phyloP scores from a whole-genome alignment of 2,888 invertebrate genomes.

The Anodontia alba region DNA sequence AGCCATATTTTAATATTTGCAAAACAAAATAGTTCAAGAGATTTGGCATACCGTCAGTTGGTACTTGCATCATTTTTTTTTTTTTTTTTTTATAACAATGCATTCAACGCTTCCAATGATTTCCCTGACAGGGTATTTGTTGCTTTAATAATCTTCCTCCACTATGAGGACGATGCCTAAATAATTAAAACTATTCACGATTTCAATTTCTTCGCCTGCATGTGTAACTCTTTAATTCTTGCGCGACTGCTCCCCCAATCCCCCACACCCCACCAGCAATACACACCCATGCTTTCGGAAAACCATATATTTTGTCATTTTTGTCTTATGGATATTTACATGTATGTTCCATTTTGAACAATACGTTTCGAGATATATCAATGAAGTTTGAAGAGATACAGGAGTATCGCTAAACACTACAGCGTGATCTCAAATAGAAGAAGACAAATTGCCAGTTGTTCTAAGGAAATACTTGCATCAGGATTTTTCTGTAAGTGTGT shows the following conservation, averaged over 20 bases:
- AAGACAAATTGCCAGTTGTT: too few relatives aligned
- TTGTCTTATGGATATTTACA: not conserved
- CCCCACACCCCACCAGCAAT: too few relatives aligned
- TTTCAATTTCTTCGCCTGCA: not conserved
- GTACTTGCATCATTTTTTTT: not conserved
- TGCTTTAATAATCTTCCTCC: not conserved
- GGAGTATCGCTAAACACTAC: too few relatives aligned
- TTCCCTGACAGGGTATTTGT: too few relatives aligned
- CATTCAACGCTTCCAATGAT: not conserved
- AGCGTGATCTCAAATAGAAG: too few relatives aligned
- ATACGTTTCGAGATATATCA: not conserved
- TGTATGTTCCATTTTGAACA: not conserved
- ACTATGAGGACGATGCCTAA: not conserved
- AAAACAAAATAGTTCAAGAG: slow-evolving; percentile 33
- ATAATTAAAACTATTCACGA: too few relatives aligned
- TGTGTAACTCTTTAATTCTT: not conserved
- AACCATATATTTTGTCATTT: not conserved
- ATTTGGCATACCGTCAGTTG: not conserved
- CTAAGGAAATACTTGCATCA: too few relatives aligned
- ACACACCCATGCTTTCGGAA: too few relatives aligned
- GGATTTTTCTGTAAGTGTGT: too few relatives aligned
- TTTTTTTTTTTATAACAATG: not conserved
- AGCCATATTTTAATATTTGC: slow-evolving; percentile 17
- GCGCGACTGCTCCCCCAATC: not conserved
- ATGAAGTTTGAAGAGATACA: not conserved